A percentile compares a stretch with the other conserved stretches of the same genome.
Evolutionary conservation across 2,113 vertebrate species (phyloP).

Genomic region (Oreotragus oreotragus): DNA sequence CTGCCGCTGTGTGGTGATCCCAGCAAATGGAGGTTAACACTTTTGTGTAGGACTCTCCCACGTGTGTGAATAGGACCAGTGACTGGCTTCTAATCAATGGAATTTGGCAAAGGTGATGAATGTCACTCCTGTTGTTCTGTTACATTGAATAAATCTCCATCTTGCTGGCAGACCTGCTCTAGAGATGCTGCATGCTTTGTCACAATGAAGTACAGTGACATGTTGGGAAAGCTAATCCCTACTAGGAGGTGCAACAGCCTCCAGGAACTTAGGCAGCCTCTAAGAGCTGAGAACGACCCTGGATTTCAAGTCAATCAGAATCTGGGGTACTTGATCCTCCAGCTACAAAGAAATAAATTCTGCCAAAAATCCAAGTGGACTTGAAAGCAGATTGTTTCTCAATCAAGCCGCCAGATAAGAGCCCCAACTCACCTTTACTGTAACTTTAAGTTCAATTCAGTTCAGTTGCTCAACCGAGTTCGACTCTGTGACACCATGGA

Average conservation of each 20-base stretch:
- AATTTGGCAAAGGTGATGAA: background rate
- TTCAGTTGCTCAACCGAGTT: background rate
- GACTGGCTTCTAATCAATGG: background rate
- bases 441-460: background rate
- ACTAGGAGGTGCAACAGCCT: no score
- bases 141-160: background rate
- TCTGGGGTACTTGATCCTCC: background rate
- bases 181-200: background rate
- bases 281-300: background rate
- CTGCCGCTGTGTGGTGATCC: fast-evolving
- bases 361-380: background rate
- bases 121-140: background rate
- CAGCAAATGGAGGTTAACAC: fast-evolving
- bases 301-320: background rate
- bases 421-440: fast-evolving
- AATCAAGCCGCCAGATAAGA: background rate
- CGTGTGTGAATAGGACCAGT: no score
- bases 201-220: background rate
- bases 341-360: background rate
- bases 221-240: background rate
- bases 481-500: background rate
- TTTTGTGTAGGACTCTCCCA: background rate
- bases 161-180: background rate
- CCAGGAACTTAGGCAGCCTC: background rate
- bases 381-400: background rate